Conservation (phyloP, 2,113 vertebrate species). For the Symphodus melops region DNA sequence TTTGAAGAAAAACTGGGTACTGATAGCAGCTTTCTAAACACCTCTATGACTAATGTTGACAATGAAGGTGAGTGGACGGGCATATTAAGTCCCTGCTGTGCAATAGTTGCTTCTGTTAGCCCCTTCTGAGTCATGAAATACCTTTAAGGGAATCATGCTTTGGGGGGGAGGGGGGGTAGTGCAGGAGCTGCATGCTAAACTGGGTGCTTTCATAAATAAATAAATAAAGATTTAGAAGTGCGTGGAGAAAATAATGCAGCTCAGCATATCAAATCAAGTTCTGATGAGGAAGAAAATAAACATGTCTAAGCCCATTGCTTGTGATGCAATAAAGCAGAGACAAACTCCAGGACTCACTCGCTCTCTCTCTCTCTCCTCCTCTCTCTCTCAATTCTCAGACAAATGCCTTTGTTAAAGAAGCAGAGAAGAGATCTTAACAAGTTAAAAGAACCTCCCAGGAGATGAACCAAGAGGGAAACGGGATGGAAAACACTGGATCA, state of each 20-base stretch:
- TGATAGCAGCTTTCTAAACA: slow-evolving; percentile 37
- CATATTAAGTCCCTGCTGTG: slow-evolving; percentile 45
- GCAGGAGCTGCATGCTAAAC: neutral
- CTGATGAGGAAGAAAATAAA: slow-evolving; percentile 30
- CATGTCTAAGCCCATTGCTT: slow-evolving; percentile 28
- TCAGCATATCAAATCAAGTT: slow-evolving; percentile 30
- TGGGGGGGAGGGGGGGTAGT: neutral
- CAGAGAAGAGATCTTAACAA: slow-evolving; percentile 41
- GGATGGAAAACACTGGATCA: slow-evolving; percentile 52
- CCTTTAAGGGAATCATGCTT: slow-evolving; percentile 38
- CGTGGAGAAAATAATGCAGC: slow-evolving; percentile 20
- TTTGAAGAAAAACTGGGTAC: slow-evolving; percentile 32
- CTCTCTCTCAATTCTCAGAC: slow-evolving; percentile 3
- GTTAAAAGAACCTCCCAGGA: slow-evolving; percentile 48
- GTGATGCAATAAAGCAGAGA: slow-evolving; percentile 20
- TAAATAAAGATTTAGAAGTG: neutral
- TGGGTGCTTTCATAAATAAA: slow-evolving; percentile 21
- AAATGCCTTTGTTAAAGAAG: slow-evolving; percentile 23
- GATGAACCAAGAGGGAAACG: slow-evolving; percentile 25
- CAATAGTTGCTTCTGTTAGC: slow-evolving; percentile 19
- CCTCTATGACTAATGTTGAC: slow-evolving; percentile 55
- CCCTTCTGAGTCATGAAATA: slow-evolving; percentile 26
- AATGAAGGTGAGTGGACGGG: slow-evolving; percentile 64
- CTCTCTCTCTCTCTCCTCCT: neutral
- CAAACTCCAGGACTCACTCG: neutral